Evolutionary conservation across 53 echinoderm and acorn worm genomes (phyloP), one percentile per base, ranked within the genome.

Genomic region (Arbacia lixula): DNA sequence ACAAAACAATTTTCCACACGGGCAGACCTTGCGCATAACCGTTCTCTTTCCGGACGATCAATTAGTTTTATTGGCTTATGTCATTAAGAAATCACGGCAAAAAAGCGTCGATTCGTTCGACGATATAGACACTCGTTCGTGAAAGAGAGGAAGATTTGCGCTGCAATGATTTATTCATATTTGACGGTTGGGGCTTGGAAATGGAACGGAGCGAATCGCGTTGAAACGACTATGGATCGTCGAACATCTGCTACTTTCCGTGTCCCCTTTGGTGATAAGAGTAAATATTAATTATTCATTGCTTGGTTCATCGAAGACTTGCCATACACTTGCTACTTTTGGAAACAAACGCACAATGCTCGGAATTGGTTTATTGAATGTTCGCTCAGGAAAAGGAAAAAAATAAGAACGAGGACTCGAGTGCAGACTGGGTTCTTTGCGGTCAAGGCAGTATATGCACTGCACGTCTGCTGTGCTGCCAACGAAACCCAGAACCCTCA

Each of bases 281-380:
- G 71, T 43, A 71, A 71, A 71, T 71, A 71, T 71, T 71, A 71
- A 71, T 71, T 71, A 71, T 71, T 71, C 71, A 71, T 71, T 71
- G 71, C 71, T 17, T n/a, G n/a, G n/a, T n/a, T n/a, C n/a, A n/a
- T n/a, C n/a, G n/a, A n/a, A n/a, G n/a, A n/a, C n/a, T n/a, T n/a
- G n/a, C n/a, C n/a, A n/a, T n/a, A n/a, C n/a, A n/a, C n/a, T n/a
- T n/a, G n/a, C n/a, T n/a, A n/a, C n/a, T n/a, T n/a, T n/a, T n/a
- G n/a, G n/a, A n/a, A n/a, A n/a, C n/a, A n/a, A n/a, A n/a, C n/a
- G n/a, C n/a, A n/a, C n/a, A n/a, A n/a, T n/a, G n/a, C n/a, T n/a
- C n/a, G n/a, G n/a, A n/a, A n/a, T n/a, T n/a, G n/a, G n/a, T n/a
- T n/a, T n/a, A n/a, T n/a, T n/a, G n/a, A n/a, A n/a, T n/a, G n/a